These are phyloP conservation scores for Drosophila parthenogenetica DNA, from an alignment of 2,888 invertebrate genomes.

Conservation along the genomic window DNA sequence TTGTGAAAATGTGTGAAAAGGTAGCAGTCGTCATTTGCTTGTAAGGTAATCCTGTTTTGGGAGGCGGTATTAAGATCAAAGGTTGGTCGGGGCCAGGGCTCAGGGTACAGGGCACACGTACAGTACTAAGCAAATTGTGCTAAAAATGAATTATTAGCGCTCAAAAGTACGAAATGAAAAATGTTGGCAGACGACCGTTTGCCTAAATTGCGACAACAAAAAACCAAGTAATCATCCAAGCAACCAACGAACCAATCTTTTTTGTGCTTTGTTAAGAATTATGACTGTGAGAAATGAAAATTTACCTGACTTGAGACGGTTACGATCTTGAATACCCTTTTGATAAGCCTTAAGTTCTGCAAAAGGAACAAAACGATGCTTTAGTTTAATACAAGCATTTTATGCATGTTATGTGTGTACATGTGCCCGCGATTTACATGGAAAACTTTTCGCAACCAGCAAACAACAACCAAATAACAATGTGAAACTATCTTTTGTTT, in stretches of 20 bases:
- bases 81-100: slow-evolving; percentile 7
- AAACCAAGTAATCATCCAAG: slow-evolving; percentile 21
- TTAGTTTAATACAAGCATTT: background rate
- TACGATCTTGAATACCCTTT: slow-evolving; percentile 26
- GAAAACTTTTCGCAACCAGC: too few species aligned
- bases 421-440: background rate
- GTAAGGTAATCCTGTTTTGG: slow-evolving; percentile 61
- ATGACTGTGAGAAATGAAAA: slow-evolving; percentile 68
- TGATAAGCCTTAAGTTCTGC: too few species aligned
- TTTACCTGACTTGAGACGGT: slow-evolving; percentile 31
- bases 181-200: slow-evolving; percentile 66
- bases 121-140: slow-evolving; percentile 66
- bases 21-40: slow-evolving; percentile 41
- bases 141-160: slow-evolving; percentile 80
- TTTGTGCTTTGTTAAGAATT: slow-evolving; percentile 61
- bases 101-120: background rate
- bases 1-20: slow-evolving; percentile 57
- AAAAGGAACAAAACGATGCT: background rate
- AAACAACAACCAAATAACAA: background rate
- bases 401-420: too few species aligned
- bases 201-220: slow-evolving; percentile 60
- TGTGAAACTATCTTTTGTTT: background rate
- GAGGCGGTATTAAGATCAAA: slow-evolving; percentile 47
- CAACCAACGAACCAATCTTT: slow-evolving; percentile 37
- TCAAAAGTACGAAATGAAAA: slow-evolving; percentile 64